Conservation (phyloP, 2,113 vertebrate genomes). For the Ophthalmolycus amberensis region DNA sequence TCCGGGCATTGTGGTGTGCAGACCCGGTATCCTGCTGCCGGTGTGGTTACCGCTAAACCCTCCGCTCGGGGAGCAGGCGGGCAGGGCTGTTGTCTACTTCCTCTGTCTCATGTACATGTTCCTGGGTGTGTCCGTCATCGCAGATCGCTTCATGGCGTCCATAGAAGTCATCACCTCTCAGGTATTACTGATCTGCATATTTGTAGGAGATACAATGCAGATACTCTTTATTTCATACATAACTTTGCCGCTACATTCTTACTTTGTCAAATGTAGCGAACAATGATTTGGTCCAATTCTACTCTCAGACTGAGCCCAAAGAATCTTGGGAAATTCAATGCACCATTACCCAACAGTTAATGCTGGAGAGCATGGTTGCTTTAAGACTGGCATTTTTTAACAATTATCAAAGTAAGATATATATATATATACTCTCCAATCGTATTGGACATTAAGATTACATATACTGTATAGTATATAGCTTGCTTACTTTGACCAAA, state of each 20-base stretch:
- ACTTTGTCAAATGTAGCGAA: not conserved
- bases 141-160: constrained; percentile 97
- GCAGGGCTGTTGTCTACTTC: constrained; percentile 92
- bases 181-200: constrained; percentile 70
- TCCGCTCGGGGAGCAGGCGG: constrained; percentile 85
- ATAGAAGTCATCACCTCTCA: constrained; percentile 98
- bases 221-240: not conserved
- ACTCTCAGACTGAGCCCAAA: not conserved
- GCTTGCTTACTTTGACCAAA: not conserved
- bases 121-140: constrained; percentile 94
- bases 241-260: not conserved
- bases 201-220: not conserved
- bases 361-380: too few relatives aligned
- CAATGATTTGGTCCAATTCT: not conserved
- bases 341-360: not conserved
- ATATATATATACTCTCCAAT: not conserved
- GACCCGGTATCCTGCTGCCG: constrained; percentile 88
- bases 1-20: constrained; percentile 80
- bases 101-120: constrained; percentile 94
- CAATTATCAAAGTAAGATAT: too few relatives aligned
- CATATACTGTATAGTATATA: not conserved
- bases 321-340: not conserved
- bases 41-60: constrained; percentile 92
- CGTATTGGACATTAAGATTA: not conserved
- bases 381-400: too few relatives aligned